These are phyloP conservation scores for Callithrix jacchus DNA, from an alignment of 2,113 vertebrate species.

Conservation along the genomic window DNA sequence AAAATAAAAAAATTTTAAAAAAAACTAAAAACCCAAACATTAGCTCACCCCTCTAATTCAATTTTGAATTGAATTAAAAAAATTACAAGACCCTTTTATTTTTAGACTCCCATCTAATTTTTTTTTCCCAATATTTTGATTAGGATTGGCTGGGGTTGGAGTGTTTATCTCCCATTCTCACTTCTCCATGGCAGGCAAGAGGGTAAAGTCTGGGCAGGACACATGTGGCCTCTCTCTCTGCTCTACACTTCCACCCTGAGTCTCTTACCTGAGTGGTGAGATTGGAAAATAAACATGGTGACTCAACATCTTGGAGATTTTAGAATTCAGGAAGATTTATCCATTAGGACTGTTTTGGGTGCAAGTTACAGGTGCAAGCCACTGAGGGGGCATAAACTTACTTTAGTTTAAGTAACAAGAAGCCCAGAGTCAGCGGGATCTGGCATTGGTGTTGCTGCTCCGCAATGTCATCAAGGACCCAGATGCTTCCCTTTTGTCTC, in stretches of 20 bases:
- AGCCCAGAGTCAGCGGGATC: background rate
- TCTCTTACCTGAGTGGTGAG: background rate
- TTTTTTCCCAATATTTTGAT: background rate
- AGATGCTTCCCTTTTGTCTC: background rate
- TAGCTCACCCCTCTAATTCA: background rate
- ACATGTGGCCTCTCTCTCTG: background rate
- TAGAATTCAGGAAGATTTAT: background rate
- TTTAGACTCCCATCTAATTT: background rate
- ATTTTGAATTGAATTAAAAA: background rate
- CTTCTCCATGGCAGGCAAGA: background rate
- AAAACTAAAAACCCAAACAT: conserved; percentile 34
- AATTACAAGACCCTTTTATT: background rate
- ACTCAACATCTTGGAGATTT: background rate
- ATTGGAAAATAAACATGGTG: background rate
- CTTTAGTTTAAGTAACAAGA: background rate
- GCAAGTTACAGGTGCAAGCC: background rate
- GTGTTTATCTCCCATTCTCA: background rate
- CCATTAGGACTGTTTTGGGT: background rate
- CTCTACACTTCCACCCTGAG: background rate
- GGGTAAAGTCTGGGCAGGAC: background rate
- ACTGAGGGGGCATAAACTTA: background rate
- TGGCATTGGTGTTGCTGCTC: fast-evolving
- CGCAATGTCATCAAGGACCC: background rate
- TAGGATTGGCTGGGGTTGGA: background rate
- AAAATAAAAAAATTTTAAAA: background rate